Base-by-base conservation (phyloP, 2,797 vertebrate genomes). In the Taeniopygia guttata region DNA sequence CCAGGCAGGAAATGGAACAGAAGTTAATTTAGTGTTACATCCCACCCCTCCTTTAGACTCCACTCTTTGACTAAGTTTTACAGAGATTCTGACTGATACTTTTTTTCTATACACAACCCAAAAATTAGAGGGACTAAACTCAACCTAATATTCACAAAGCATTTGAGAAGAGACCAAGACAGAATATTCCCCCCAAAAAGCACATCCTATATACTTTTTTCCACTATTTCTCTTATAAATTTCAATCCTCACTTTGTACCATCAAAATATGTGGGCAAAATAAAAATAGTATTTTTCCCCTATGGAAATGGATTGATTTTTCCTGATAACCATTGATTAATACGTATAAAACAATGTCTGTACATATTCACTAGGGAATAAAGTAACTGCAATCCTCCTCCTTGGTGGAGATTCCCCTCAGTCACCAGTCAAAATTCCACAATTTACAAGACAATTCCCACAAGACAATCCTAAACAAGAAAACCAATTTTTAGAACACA, bases 131-230 rank as follows among this genome's bases (percentile, higher is more conserved):
- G 25, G 18, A 62, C 30, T 40, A 51, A 84, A 69, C 29, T 56
- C 59, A 58, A 49, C 8, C 16, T 17, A 72, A 45, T 66, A 89
- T 25, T 58, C 70, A 78, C 30, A 42, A 72, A 80, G 8, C 4
- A 3, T 60, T 54, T 7, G 23, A 40, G 29, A 68, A 49, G 20
- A 49, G 17, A 55, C 11, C 10, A 2, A 62, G 19, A 19, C 36
- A 82, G 34, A 73, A 26, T 19, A 36, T 27, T 40, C 12, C 42
- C 30, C 40, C 30, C 4, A 11, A 9, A 72, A 19, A 48, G 10
- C 10, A n/a, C 10, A 45, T 11, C 8, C 8, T 51, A 40, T 14
- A 16, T 2, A 6, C 9, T 45, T 38, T 16, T 10, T 3, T 0
- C 5, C 26, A 13, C 10, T 3, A 19, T 32, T 82, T 82, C 27